Percentiles rank a stretch among this genome's conserved stretches.
Evolutionary conservation across 2,797 vertebrate species (phyloP).

Genomic region (Pagetopsis macropterus): DNA sequence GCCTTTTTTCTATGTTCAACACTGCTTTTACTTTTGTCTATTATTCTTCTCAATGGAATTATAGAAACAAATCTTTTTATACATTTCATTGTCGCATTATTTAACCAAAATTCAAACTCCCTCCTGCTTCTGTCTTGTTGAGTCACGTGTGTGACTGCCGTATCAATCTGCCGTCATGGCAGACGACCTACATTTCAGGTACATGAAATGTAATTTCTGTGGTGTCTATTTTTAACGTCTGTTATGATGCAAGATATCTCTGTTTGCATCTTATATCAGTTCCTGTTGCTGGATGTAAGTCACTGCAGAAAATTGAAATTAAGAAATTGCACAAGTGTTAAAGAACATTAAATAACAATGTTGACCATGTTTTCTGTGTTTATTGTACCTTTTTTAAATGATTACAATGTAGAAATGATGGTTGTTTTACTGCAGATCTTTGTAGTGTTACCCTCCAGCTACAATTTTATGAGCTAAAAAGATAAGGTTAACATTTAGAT

Average conservation of each 20-base stretch:
- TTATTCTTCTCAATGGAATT: slow-evolving; percentile 35
- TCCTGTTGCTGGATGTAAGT: slow-evolving; percentile 70
- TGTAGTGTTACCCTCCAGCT: too few species aligned
- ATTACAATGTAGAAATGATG: not conserved
- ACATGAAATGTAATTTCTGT: slow-evolving; percentile 41
- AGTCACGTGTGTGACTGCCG: slow-evolving; percentile 34
- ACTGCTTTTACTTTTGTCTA: slow-evolving; percentile 6
- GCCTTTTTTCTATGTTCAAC: slow-evolving; percentile 53
- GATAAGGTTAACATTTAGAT: too few species aligned
- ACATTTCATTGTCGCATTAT: slow-evolving; percentile 43
- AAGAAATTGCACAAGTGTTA: slow-evolving; percentile 74
- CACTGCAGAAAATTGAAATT: slow-evolving; percentile 61
- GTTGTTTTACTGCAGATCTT: not conserved
- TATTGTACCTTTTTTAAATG: not conserved
- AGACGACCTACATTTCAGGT: slow-evolving; percentile 39
- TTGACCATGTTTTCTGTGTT: slow-evolving; percentile 50
- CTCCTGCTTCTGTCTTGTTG: slow-evolving; percentile 53
- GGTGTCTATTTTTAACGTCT: slow-evolving; percentile 40
- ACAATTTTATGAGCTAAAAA: not conserved
- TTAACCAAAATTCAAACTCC: slow-evolving; percentile 45
- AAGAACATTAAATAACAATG: slow-evolving; percentile 73
- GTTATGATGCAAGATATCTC: slow-evolving; percentile 42
- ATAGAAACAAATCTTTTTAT: slow-evolving; percentile 40
- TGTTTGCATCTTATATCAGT: slow-evolving; percentile 54
- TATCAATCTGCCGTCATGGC: slow-evolving; percentile 22